Evolutionary conservation across 92 coral and sea anemone genomes (phyloP).

Genomic region (Actinostola sp.): DNA sequence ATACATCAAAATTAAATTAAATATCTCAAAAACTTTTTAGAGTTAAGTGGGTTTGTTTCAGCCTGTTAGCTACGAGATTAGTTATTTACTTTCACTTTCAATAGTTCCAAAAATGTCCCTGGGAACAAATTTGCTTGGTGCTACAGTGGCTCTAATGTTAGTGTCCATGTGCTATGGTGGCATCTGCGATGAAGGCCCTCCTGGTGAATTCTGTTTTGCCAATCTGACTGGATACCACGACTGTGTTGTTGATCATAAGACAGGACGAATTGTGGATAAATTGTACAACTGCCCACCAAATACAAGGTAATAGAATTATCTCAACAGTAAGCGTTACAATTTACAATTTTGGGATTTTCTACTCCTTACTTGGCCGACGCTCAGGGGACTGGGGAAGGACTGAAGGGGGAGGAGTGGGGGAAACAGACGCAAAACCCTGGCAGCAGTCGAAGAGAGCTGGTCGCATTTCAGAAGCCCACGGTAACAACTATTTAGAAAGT

Average conservation of each 20-base stretch:
- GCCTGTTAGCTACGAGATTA: no score
- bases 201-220: slow-evolving; percentile 50
- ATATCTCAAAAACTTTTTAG: no score
- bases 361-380: no score
- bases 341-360: neutral
- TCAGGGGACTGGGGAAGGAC: no score
- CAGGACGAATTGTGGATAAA: slow-evolving; percentile 52
- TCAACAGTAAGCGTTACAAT: no score
- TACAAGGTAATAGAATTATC: slow-evolving; percentile 52
- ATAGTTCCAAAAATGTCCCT: slow-evolving; percentile 17
- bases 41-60: no score
- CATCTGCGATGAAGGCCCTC: slow-evolving; percentile 66
- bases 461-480: no score
- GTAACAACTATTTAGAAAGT: no score
- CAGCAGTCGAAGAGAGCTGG: no score
- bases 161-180: slow-evolving; percentile 27
- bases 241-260: slow-evolving; percentile 24
- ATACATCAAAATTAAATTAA: no score
- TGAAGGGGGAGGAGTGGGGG: no score
- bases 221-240: slow-evolving; percentile 51
- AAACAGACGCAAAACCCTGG: no score
- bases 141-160: slow-evolving; percentile 9
- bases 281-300: slow-evolving; percentile 27
- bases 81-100: neutral
- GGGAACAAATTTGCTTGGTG: slow-evolving; percentile 23